phyloP scores from a whole-genome alignment of 2,888 invertebrate genomes.

The Halictus quadricinctus region DNA sequence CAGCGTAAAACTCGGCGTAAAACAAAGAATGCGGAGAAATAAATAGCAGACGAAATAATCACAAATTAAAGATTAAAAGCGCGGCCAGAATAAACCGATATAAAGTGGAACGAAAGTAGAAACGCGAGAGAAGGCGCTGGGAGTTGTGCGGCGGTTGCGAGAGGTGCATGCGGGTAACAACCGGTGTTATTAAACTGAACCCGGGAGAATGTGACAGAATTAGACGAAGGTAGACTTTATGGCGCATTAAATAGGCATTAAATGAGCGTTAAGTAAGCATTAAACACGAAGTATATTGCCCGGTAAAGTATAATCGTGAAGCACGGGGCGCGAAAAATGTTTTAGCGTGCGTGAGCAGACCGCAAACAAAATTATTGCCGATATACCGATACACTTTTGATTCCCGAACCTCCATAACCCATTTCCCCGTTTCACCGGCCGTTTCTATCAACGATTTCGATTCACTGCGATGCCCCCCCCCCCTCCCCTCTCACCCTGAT shows the following conservation, averaged over 20 bases:
- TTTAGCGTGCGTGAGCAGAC: background rate
- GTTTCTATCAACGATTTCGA: background rate
- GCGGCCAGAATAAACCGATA: background rate
- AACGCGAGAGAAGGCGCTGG: background rate
- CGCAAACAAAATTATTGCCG: background rate
- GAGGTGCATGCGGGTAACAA: background rate
- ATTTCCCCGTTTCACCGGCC: background rate
- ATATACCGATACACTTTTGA: background rate
- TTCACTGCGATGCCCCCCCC: background rate
- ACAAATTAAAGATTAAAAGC: background rate
- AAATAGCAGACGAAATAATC: slow-evolving; percentile 2
- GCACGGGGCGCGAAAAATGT: background rate
- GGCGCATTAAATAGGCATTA: slow-evolving; percentile 1
- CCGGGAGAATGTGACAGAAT: slow-evolving; percentile 13
- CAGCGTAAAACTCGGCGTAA: background rate
- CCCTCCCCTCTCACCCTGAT: background rate
- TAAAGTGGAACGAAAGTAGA: background rate
- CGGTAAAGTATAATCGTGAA: background rate
- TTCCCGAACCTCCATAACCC: background rate
- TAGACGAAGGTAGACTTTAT: slow-evolving; percentile 13
- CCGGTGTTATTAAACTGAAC: background rate
- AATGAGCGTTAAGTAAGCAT: background rate
- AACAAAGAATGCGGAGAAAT: background rate
- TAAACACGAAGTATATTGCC: background rate
- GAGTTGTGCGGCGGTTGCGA: background rate